A percentile compares a stretch with the other conserved stretches of the same genome.
Evolutionary conservation across 2,797 vertebrate species (phyloP).

Genomic region (Tokudaia muenninki): DNA sequence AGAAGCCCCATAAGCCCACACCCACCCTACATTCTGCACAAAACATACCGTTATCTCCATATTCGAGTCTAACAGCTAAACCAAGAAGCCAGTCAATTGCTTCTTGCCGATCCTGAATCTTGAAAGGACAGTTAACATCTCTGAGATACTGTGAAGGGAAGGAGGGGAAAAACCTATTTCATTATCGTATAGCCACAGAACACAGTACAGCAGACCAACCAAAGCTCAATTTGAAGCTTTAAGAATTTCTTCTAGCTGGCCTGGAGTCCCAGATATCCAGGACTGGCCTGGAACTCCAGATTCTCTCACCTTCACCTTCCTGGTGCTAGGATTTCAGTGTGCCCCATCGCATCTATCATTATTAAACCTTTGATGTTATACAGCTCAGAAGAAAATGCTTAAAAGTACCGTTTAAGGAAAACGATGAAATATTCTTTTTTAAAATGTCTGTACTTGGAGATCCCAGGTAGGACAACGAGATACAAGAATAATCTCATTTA

Average conservation of each 20-base stretch:
- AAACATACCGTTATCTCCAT: slow-evolving; percentile 96
- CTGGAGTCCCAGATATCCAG: neutral
- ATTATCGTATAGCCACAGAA: slow-evolving; percentile 25
- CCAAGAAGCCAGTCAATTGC: slow-evolving; percentile 97
- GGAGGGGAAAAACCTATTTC: neutral
- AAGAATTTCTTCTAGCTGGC: slow-evolving; percentile 21
- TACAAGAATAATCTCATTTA: neutral
- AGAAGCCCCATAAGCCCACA: neutral
- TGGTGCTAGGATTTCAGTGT: neutral
- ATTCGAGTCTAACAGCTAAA: slow-evolving; percentile 96
- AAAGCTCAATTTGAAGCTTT: slow-evolving; percentile 7
- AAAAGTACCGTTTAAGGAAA: neutral
- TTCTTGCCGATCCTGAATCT: slow-evolving; percentile 92
- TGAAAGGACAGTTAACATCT: slow-evolving; percentile 97
- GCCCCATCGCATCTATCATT: neutral
- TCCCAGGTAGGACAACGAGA: neutral
- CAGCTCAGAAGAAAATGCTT: slow-evolving; percentile 44
- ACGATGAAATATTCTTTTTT: neutral
- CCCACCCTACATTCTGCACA: neutral
- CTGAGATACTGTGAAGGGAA: slow-evolving; percentile 92
- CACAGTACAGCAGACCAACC: slow-evolving; percentile 23
- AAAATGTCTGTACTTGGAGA: slow-evolving; percentile 33
- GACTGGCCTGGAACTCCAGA: neutral
- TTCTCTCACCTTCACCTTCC: neutral
- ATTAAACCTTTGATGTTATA: neutral